A percentile compares a stretch with the other conserved stretches of the same genome.
Evolutionary conservation across 2,113 vertebrate species (phyloP).

Genomic region (Lichenostomus cassidix): DNA sequence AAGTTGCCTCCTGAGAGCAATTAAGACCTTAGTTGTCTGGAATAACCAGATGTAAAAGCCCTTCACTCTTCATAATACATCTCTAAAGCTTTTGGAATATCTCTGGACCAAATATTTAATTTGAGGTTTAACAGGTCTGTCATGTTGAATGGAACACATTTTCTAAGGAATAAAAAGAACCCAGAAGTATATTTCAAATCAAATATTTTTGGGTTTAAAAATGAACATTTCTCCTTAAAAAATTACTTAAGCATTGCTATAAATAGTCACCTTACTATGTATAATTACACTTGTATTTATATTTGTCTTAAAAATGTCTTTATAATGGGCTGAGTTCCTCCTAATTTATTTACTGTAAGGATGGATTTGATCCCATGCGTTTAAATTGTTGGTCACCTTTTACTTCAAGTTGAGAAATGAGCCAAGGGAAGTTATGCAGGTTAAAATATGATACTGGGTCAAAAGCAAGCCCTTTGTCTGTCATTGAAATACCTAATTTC

Average conservation of each 20-base stretch:
- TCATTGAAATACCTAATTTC: background rate
- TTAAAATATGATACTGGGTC: background rate
- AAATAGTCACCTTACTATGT: background rate
- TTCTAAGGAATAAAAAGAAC: background rate
- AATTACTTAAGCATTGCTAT: background rate
- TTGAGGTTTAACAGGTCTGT: background rate
- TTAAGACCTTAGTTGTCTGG: slow-evolving; percentile 15
- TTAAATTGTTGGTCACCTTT: background rate
- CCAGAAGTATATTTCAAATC: background rate
- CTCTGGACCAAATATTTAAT: slow-evolving; percentile 42
- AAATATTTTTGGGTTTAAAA: background rate
- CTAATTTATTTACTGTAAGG: background rate
- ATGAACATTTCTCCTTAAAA: background rate
- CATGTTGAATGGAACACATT: background rate
- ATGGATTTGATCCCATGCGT: background rate
- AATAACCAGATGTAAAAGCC: slow-evolving; percentile 22
- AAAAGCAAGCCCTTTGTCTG: background rate
- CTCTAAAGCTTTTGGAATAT: slow-evolving; percentile 1
- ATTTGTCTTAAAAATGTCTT: background rate
- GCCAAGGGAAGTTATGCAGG: background rate
- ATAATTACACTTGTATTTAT: background rate
- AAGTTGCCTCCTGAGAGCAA: slow-evolving; percentile 28
- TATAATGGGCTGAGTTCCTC: background rate
- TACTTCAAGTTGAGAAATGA: background rate
- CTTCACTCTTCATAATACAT: background rate